Evolutionary conservation across 2,888 invertebrate genomes (phyloP), one percentile per base, ranked within the genome.

Genomic region (Orthosia gracilis): DNA sequence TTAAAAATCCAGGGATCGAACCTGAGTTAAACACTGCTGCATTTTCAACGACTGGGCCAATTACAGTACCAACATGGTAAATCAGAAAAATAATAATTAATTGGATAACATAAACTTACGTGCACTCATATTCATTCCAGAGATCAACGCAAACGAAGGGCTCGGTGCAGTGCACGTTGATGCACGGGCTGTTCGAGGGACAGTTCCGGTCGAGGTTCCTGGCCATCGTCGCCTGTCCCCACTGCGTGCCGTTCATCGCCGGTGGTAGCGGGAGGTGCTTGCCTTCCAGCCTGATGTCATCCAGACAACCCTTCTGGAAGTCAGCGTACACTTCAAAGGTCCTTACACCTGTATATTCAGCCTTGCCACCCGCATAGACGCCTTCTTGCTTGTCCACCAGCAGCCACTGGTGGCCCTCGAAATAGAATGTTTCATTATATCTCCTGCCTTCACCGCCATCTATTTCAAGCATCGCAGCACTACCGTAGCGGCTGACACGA

Each of bases 71-170:
- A 15, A 12, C 9, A 31, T 7, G 0, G 3, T 45, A 47, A 31
- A 45, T 57, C 9, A 54, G 17, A 65, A 58, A 23, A 57, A 23
- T 21, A 62, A 45, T 47, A 69, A 49, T 61, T 68, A 78, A 54
- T 61, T 57, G 12, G n/a, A 50, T 31, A 70, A 23, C 59, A 69
- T 78, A 87, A 92, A 98, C 99, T 98, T 96, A 99, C 99, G 99
- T 99, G 99, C 99, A 99, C 94, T 99, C 99, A 91, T 99, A 99
- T 95, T 99, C 98, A 94, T 99, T 99, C 99, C 99, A 99, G 18
- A 99, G 97, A 95, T 99, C 99, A 83, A 99, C 98, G 95, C 99
- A 99, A 90, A 99, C 99, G 93, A 99, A 99, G 17, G 98, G 99
- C 90, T 98, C 98, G 0, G 98, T 98, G 92, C 99, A 99, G 90